These are phyloP conservation scores for Lontra canadensis DNA, from an alignment of 2,113 vertebrate species.

Conservation along the genomic window DNA sequence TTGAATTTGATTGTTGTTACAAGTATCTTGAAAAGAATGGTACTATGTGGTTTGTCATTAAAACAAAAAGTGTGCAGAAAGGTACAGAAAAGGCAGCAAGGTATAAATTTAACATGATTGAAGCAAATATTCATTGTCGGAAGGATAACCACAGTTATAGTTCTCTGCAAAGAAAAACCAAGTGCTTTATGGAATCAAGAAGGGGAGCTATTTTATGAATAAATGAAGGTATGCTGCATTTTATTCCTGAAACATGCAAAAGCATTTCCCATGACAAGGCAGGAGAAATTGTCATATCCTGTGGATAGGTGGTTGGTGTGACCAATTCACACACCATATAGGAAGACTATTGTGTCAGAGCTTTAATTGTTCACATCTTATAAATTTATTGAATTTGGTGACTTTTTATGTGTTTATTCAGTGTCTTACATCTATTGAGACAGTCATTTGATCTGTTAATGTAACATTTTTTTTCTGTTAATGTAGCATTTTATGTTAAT, in stretches of 20 bases:
- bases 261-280: neutral
- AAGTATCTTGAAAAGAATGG: neutral
- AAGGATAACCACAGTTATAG: neutral
- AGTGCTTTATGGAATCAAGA: neutral
- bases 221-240: neutral
- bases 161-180: neutral
- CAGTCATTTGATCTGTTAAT: constrained; percentile 1
- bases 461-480: neutral
- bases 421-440: neutral
- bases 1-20: neutral
- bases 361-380: neutral
- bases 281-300: neutral
- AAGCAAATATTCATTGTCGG: neutral
- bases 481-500: neutral
- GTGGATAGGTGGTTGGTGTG: neutral
- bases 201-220: neutral
- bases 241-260: neutral
- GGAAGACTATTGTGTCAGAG: neutral
- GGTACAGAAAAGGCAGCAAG: neutral
- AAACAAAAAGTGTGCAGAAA: neutral
- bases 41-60: neutral
- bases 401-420: neutral
- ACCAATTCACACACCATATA: neutral
- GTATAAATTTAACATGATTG: neutral
- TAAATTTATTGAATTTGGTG: neutral